Base-by-base conservation (phyloP, 2,888 invertebrate species). In the Amphiduros pacificus region DNA sequence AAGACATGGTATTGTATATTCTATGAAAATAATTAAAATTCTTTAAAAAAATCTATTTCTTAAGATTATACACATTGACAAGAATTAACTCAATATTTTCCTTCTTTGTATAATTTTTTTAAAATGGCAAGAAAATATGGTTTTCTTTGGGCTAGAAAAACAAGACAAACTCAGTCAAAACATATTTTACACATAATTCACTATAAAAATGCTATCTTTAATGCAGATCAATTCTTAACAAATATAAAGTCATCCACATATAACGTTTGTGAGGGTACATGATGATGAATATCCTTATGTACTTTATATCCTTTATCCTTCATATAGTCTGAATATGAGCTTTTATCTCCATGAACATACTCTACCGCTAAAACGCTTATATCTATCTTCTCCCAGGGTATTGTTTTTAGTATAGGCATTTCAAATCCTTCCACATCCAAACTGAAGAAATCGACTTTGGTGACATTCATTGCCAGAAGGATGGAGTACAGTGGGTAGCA, bases 401-500 rank as follows among this genome's bases (percentile, higher is more conserved):
- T 82, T 14, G 87, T 87, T 60, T 81, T 82, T 52, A 89, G 80
- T 4, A 88, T 87, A 6, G 83, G 80, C 22, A 85, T 74, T 72
- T 87, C 87, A 44, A 80, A 78, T 1, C 87, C 84, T 28, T 83
- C 84, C 0, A 88, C 86, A 65, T 87, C 89, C 66, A 93, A 84
- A 77, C 89, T 88, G 70, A 92, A 85, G 77, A 89, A 89, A 82
- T 90, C 88, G 27, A 91, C 86, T 41, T 83, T 84, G 11, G 89
- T 86, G 52, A 88, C 87, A 76, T 90, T 89, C 67, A 89, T 90
- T 52, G 92, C 92, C 73, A 91, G 83, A 79, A 93, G 85, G 66
- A 93, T 86, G 1, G 92, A 91, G 79, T 89, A 91, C 65, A 93
- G 85, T 60, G 93, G 92, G 79, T 92, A 91, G 83, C 92, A 93